Conservation (phyloP, 2,888 invertebrate genomes). For the Andricus quercusramuli region DNA sequence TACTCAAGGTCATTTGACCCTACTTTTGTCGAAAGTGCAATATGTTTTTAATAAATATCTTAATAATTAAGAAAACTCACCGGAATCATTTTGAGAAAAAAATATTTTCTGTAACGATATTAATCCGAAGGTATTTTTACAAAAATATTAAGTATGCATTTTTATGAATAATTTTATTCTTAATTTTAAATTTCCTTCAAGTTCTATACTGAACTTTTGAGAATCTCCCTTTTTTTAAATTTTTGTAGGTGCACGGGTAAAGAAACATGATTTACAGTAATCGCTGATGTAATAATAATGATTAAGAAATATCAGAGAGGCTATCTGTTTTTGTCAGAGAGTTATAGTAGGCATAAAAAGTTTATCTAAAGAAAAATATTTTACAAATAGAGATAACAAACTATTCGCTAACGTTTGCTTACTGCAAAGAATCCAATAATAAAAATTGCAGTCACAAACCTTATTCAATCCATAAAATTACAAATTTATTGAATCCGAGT, state of each 20-base stretch:
- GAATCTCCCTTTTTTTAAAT: neutral
- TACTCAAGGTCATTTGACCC: neutral
- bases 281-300: constrained; percentile 31
- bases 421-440: neutral
- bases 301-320: constrained; percentile 27
- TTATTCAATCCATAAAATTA: neutral
- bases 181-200: neutral
- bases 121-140: neutral
- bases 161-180: neutral
- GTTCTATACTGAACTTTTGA: neutral
- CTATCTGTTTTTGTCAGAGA: constrained; percentile 24
- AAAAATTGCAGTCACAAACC: too few relatives aligned
- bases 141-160: neutral
- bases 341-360: constrained; percentile 21
- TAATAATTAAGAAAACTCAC: neutral
- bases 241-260: neutral
- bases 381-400: constrained; percentile 3
- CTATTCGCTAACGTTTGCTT: neutral
- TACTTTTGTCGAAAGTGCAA: neutral
- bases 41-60: neutral
- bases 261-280: constrained; percentile 14
- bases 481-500: neutral
- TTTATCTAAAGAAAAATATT: constrained; percentile 4
- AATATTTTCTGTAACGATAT: neutral
- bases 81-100: neutral